Evolutionary conservation across 2,888 invertebrate species (phyloP).

Genomic region (Neria commutata): DNA sequence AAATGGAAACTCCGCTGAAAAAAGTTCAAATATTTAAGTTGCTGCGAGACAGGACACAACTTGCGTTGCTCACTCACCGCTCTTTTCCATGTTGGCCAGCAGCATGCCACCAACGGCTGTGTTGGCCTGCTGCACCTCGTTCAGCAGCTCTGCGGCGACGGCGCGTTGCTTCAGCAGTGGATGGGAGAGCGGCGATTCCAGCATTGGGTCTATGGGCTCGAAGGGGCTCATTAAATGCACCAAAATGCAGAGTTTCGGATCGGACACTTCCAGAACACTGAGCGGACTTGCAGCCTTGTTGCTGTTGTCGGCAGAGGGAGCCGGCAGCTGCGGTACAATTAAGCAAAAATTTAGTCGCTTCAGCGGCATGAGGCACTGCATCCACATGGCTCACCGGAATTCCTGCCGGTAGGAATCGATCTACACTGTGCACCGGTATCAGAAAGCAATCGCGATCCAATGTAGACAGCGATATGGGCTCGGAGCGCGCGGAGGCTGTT

Average conservation of each 20-base stretch:
- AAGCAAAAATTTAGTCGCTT: neutral
- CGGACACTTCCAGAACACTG: slow-evolving; percentile 82
- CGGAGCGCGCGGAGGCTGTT: slow-evolving; percentile 60
- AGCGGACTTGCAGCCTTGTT: slow-evolving; percentile 64
- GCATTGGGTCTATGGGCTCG: slow-evolving; percentile 82
- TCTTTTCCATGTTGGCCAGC: slow-evolving; percentile 88
- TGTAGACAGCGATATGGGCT: slow-evolving; percentile 79
- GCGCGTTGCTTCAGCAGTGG: slow-evolving; percentile 79
- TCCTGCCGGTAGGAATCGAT: slow-evolving; percentile 87
- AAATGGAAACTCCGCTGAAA: slow-evolving; percentile 86
- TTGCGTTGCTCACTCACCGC: slow-evolving; percentile 64
- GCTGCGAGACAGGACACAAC: neutral
- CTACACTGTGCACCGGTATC: slow-evolving; percentile 87
- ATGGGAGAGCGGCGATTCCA: slow-evolving; percentile 83
- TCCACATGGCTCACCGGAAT: slow-evolving; percentile 66
- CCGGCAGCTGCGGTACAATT: slow-evolving; percentile 68
- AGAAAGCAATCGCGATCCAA: slow-evolving; percentile 91
- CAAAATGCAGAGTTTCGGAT: slow-evolving; percentile 85
- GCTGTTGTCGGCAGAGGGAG: slow-evolving; percentile 68
- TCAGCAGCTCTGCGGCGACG: slow-evolving; percentile 77
- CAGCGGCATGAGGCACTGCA: too few species aligned
- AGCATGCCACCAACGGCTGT: slow-evolving; percentile 82
- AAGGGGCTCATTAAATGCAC: slow-evolving; percentile 89
- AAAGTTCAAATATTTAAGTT: slow-evolving; percentile 7
- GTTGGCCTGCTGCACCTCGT: slow-evolving; percentile 73